These are phyloP conservation scores for Leuctra nigra DNA, from an alignment of 2,888 invertebrate species.

Conservation along the genomic window DNA sequence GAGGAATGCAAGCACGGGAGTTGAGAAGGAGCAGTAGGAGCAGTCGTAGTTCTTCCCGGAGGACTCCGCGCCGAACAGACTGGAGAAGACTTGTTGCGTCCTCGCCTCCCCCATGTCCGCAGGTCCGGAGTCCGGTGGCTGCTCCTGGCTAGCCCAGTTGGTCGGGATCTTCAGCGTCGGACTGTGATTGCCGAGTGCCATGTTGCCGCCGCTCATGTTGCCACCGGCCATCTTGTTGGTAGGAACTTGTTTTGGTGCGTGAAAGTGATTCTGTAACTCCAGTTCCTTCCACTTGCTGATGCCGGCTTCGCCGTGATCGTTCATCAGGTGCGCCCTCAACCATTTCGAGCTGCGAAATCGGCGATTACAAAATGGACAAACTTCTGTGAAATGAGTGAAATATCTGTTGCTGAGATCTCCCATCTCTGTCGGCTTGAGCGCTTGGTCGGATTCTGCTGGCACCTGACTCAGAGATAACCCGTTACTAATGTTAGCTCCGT, in stretches of 20 bases:
- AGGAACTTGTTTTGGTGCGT: constrained; percentile 27
- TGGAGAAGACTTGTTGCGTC: constrained; percentile 47
- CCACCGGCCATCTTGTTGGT: neutral
- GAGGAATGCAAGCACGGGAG: constrained; percentile 81
- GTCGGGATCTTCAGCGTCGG: constrained; percentile 54
- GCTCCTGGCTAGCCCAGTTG: constrained; percentile 36
- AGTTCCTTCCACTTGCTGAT: constrained; percentile 55
- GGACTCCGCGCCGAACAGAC: constrained; percentile 46
- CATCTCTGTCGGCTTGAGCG: constrained; percentile 48
- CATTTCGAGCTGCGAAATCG: constrained; percentile 85
- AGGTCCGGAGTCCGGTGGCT: neutral
- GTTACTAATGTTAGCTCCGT: constrained; percentile 22
- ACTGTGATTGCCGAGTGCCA: constrained; percentile 30
- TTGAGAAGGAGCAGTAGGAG: constrained; percentile 83
- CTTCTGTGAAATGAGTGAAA: constrained; percentile 62
- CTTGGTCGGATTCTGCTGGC: constrained; percentile 38
- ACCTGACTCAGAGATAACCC: constrained; percentile 31
- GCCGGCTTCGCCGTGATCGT: constrained; percentile 72
- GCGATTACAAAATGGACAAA: constrained; percentile 78
- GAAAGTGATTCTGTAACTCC: constrained; percentile 43
- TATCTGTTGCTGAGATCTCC: constrained; percentile 55
- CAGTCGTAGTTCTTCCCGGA: constrained; percentile 76
- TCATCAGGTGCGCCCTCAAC: constrained; percentile 77
- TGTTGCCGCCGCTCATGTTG: neutral
- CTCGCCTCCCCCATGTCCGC: constrained; percentile 36